Conservation (phyloP, 2,888 invertebrate species). For the Stenichneumon culpator region DNA sequence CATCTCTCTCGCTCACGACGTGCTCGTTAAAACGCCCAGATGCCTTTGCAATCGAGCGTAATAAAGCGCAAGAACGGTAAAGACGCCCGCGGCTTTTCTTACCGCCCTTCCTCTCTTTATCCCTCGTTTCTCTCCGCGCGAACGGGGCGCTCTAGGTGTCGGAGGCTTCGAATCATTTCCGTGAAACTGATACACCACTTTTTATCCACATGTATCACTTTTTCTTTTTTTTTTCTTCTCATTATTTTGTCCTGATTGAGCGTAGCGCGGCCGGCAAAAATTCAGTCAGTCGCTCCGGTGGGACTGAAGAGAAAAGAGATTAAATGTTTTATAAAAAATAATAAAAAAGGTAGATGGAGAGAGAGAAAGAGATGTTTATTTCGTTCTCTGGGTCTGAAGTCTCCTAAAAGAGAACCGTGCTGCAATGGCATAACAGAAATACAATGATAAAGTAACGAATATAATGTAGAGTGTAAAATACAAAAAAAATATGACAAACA, state of each 20-base stretch:
- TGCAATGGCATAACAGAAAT: no score
- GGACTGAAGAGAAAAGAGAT: conserved; percentile 34
- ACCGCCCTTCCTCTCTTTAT: conserved; percentile 47
- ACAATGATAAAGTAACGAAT: no score
- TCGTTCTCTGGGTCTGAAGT: no score
- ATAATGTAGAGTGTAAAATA: no score
- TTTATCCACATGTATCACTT: conserved; percentile 20
- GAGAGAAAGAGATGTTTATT: not conserved
- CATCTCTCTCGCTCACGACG: conserved; percentile 60
- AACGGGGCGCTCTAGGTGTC: conserved; percentile 25
- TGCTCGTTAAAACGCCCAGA: conserved; percentile 70
- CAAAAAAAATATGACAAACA: no score
- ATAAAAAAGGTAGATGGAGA: not conserved
- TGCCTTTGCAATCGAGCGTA: conserved; percentile 69
- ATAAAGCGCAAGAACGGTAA: conserved; percentile 70
- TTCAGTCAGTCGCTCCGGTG: conserved; percentile 16
- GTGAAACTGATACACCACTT: conserved; percentile 62
- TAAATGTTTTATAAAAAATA: conserved; percentile 50
- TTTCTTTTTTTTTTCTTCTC: conserved; percentile 41
- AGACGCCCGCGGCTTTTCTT: conserved; percentile 66
- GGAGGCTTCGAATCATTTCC: conserved; percentile 57
- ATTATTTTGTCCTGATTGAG: not conserved
- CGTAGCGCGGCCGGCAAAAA: not conserved
- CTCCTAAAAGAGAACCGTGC: no score
- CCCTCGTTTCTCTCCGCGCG: not conserved